These are phyloP conservation scores for Sylvilagus bachmani DNA, from an alignment of 2,113 vertebrate species.

Conservation along the genomic window DNA sequence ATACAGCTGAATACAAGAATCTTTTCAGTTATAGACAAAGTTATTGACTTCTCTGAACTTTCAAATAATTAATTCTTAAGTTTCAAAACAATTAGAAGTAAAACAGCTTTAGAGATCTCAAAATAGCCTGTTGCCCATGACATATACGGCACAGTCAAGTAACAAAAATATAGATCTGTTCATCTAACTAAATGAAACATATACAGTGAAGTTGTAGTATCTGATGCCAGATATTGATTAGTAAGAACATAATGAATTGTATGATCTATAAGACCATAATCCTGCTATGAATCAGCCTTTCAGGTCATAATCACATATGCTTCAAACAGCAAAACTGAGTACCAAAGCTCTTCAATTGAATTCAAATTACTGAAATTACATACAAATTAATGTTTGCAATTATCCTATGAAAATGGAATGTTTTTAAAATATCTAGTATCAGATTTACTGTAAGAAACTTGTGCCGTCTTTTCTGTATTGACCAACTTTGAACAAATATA, in stretches of 20 bases:
- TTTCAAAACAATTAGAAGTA: slow-evolving; percentile 65
- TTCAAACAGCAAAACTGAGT: slow-evolving; percentile 88
- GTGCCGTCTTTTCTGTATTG: slow-evolving; percentile 5
- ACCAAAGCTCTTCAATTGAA: slow-evolving; percentile 85
- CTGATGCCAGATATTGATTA: slow-evolving; percentile 89
- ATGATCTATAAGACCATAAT: slow-evolving; percentile 90
- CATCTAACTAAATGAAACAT: slow-evolving; percentile 86
- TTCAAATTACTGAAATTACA: slow-evolving; percentile 88
- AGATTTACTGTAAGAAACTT: slow-evolving; percentile 63
- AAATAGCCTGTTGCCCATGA: slow-evolving; percentile 77
- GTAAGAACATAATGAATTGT: slow-evolving; percentile 89
- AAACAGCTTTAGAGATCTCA: slow-evolving; percentile 69
- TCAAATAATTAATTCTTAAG: slow-evolving; percentile 70
- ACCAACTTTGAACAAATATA: slow-evolving; percentile 19
- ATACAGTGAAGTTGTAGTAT: slow-evolving; percentile 86
- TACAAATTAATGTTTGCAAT: slow-evolving; percentile 86
- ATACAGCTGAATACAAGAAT: slow-evolving; percentile 58
- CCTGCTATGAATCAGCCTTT: slow-evolving; percentile 89
- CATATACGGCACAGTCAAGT: slow-evolving; percentile 77
- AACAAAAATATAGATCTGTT: slow-evolving; percentile 87
- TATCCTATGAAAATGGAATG: slow-evolving; percentile 81
- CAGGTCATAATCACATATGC: slow-evolving; percentile 87
- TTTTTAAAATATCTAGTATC: slow-evolving; percentile 76
- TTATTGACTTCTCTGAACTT: slow-evolving; percentile 74
- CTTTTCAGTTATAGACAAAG: slow-evolving; percentile 37